These are phyloP conservation scores for Nestor notabilis DNA, from an alignment of 2,113 vertebrate genomes.

Conservation along the genomic window DNA sequence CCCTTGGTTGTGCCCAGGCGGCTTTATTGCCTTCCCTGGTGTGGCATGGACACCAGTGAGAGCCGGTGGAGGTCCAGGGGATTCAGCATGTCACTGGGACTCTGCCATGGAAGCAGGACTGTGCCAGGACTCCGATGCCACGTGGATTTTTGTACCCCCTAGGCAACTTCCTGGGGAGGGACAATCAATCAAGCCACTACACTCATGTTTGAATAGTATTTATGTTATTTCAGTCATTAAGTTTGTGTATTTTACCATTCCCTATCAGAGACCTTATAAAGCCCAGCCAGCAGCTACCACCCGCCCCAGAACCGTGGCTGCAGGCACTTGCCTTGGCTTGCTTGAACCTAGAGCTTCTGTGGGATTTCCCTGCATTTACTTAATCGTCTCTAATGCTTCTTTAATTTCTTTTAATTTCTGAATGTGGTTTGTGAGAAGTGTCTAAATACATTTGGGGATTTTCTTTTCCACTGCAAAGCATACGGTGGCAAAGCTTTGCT, in stretches of 20 bases:
- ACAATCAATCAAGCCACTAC: background rate
- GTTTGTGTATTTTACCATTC: background rate
- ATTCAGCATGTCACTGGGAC: background rate
- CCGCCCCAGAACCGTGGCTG: background rate
- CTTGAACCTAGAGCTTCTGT: background rate
- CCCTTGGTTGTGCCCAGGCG: background rate
- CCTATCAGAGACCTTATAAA: background rate
- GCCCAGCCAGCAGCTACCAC: background rate
- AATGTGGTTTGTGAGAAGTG: background rate
- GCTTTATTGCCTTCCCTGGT: background rate
- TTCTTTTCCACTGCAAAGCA: background rate
- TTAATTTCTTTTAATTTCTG: conserved; percentile 41
- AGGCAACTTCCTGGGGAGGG: background rate
- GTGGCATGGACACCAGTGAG: background rate
- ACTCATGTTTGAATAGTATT: background rate
- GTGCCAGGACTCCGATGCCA: accelerated
- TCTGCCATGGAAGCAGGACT: background rate
- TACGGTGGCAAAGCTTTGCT: background rate
- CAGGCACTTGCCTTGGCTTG: background rate
- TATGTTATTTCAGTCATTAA: background rate
- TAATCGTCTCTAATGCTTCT: background rate
- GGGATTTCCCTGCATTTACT: background rate
- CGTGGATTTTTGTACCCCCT: background rate
- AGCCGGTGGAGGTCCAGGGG: background rate
- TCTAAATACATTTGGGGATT: conserved; percentile 19